These are phyloP conservation scores for Natator depressus DNA, from an alignment of 2,113 vertebrate species.

Conservation along the genomic window DNA sequence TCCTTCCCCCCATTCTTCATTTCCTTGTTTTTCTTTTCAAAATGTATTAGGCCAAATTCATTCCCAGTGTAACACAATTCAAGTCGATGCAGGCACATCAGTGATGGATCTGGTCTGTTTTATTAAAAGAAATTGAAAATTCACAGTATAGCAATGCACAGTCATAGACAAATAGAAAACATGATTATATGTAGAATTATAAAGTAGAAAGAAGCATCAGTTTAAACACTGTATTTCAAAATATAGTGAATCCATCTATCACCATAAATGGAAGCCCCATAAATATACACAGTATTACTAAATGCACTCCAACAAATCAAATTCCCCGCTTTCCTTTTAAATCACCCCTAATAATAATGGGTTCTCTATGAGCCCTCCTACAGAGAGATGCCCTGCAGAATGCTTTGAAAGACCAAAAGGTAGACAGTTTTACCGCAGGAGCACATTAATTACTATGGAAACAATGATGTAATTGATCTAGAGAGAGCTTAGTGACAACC, in stretches of 20 bases:
- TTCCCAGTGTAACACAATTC: neutral
- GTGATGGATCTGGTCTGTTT: neutral
- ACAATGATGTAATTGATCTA: neutral
- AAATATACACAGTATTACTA: fast-evolving
- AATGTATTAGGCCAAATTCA: neutral
- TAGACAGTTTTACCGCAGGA: neutral
- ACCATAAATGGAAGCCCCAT: neutral
- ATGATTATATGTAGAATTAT: neutral
- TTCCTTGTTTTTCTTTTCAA: constrained; percentile 17
- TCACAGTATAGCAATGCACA: neutral
- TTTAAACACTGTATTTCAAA: neutral
- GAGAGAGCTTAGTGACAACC: neutral
- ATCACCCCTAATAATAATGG: neutral
- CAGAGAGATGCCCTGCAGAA: neutral
- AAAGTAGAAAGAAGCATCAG: neutral
- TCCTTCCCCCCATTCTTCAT: neutral
- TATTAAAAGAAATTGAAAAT: neutral
- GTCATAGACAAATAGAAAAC: neutral
- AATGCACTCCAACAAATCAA: neutral
- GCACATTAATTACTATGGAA: neutral
- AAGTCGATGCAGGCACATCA: neutral
- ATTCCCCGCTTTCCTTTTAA: neutral
- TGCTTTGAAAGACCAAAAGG: neutral
- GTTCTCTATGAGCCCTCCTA: neutral
- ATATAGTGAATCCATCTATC: neutral